Conservation (phyloP, 92 coral and sea anemone genomes). For the Zoanthus sansibaricus region DNA sequence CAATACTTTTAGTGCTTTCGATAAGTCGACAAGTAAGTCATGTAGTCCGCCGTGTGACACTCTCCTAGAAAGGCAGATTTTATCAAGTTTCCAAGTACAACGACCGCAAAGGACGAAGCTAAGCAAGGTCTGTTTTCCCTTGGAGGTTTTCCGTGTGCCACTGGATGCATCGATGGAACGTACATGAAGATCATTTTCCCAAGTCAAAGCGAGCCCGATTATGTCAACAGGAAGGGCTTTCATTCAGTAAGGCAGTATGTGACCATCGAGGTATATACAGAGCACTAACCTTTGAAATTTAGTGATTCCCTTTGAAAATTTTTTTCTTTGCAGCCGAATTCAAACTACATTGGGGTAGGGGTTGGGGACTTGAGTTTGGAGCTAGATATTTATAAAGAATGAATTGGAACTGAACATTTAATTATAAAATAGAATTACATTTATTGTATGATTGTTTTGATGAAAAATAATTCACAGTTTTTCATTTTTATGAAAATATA, state of each 20-base stretch:
- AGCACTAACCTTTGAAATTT: too few relatives aligned
- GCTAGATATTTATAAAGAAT: too few relatives aligned
- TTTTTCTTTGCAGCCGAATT: too few relatives aligned
- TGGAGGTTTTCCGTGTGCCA: conserved; percentile 43
- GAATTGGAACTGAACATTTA: too few relatives aligned
- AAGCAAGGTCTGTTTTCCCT: conserved; percentile 24
- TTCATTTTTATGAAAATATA: too few relatives aligned
- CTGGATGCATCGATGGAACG: conserved; percentile 40
- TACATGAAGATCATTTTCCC: conserved; percentile 40
- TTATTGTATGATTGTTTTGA: too few relatives aligned
- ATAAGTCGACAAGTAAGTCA: conserved; percentile 39
- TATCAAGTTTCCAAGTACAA: conserved; percentile 41
- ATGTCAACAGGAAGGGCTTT: conserved; percentile 45
- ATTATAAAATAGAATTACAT: too few relatives aligned
- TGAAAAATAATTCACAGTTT: too few relatives aligned
- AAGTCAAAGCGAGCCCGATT: conserved; percentile 35
- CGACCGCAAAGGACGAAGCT: conserved; percentile 7
- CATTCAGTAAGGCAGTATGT: conserved; percentile 43
- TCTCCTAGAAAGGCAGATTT: conserved; percentile 30
- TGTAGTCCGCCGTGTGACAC: conserved; percentile 42
- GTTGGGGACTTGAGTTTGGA: too few relatives aligned
- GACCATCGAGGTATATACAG: conserved; percentile 27
- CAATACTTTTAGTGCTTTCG: conserved; percentile 26
- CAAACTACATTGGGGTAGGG: too few relatives aligned
- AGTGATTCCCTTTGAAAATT: too few relatives aligned